Percentiles rank a stretch among this genome's conserved stretches.
These are phyloP conservation scores for Amblyopsis rosae DNA, from an alignment of 2,113 vertebrate species.

Conservation along the genomic window DNA sequence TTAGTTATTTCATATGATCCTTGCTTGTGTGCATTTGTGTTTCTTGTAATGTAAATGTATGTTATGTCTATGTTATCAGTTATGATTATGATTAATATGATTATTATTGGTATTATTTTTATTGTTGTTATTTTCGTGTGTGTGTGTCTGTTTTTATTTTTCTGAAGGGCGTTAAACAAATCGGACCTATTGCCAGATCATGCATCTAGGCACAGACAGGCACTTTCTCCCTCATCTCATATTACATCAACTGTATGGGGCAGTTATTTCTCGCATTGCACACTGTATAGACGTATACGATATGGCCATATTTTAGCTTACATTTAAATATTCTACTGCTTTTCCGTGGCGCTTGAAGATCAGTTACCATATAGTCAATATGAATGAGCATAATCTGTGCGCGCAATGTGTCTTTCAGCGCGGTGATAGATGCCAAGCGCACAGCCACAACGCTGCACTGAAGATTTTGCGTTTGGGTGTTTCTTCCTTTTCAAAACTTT, in stretches of 20 bases:
- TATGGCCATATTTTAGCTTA: not conserved
- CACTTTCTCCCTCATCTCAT: conserved; percentile 43
- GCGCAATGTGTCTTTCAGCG: conserved; percentile 58
- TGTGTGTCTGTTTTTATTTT: conserved; percentile 1
- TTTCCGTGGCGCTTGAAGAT: conserved; percentile 1
- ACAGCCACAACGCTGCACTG: conserved; percentile 35
- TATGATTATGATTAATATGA: conserved; percentile 9
- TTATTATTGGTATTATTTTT: conserved; percentile 37
- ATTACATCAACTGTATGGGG: conserved; percentile 19
- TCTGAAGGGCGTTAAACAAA: conserved; percentile 54
- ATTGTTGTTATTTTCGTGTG: conserved; percentile 5
- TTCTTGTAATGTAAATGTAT: conserved; percentile 36
- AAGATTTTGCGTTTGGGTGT: conserved; percentile 37
- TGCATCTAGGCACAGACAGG: conserved; percentile 53
- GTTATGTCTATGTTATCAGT: conserved; percentile 24
- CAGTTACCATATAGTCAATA: conserved; percentile 9
- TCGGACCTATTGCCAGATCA: conserved; percentile 50
- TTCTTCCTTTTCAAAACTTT: conserved; percentile 57
- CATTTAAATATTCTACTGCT: conserved; percentile 6
- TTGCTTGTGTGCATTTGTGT: conserved; percentile 27
- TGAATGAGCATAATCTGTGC: conserved; percentile 38
- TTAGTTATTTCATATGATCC: conserved; percentile 18
- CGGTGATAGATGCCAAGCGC: conserved; percentile 56
- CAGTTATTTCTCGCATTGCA: conserved; percentile 9
- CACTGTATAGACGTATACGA: not conserved